phyloP scores from a whole-genome alignment of 2,888 invertebrate species.

The Tenodera sinensis region DNA sequence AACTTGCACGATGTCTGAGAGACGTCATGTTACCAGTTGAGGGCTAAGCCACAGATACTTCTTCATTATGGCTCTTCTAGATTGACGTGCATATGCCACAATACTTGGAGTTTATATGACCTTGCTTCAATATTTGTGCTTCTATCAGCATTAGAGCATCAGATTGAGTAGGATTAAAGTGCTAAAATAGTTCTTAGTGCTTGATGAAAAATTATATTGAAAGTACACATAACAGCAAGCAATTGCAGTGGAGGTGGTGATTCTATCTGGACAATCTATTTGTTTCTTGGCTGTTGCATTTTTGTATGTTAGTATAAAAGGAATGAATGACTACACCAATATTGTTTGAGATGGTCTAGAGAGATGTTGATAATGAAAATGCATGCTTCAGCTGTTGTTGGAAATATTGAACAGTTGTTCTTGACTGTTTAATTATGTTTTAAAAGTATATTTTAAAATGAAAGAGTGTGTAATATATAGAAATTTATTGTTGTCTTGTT shows the following conservation, averaged over 20 bases:
- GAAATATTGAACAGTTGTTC: not conserved
- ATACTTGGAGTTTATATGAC: no score
- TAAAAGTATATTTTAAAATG: not conserved
- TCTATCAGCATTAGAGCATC: no score
- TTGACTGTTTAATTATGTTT: not conserved
- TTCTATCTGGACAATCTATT: not conserved
- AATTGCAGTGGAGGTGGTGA: not conserved
- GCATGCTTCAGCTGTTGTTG: not conserved
- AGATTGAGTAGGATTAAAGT: no score
- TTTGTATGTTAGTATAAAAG: not conserved
- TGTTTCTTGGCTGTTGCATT: not conserved
- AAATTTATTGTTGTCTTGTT: not conserved
- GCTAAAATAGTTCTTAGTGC: no score
- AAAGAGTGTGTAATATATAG: not conserved
- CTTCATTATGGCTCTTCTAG: no score
- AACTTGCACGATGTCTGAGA: no score
- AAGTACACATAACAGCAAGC: not conserved
- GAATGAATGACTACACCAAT: not conserved
- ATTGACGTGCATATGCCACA: no score
- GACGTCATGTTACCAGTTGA: no score
- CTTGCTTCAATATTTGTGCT: no score
- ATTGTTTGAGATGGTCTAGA: not conserved
- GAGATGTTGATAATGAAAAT: not conserved
- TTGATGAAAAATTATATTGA: not conserved
- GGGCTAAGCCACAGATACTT: no score